Evolutionary conservation across 2,113 vertebrate species (phyloP).

Genomic region (Hemichromis elongatus): DNA sequence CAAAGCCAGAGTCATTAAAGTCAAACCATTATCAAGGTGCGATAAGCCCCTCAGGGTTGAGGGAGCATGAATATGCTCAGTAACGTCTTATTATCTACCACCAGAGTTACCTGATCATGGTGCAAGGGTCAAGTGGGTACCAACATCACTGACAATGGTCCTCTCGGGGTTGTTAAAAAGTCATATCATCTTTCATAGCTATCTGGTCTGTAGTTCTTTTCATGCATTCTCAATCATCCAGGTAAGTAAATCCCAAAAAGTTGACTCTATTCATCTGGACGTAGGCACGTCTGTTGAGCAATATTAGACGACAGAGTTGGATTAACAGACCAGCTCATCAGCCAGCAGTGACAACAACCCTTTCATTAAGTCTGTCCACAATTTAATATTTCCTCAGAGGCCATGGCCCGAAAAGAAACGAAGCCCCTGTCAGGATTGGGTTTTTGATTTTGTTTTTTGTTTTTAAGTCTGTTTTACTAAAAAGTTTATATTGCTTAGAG

Average conservation of each 20-base stretch:
- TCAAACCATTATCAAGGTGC: not conserved
- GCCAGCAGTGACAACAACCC: not conserved
- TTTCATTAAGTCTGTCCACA: not conserved
- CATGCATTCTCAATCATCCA: not conserved
- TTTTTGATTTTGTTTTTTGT: not conserved
- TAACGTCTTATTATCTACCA: not conserved
- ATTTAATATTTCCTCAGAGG: not conserved
- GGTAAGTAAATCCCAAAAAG: not conserved
- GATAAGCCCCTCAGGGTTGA: not conserved
- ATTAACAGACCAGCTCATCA: not conserved
- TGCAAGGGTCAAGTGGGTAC: not conserved
- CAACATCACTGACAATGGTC: slow-evolving; percentile 4
- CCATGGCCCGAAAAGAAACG: not conserved
- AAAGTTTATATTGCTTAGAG: not conserved
- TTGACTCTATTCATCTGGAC: not conserved
- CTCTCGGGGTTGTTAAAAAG: slow-evolving; percentile 28
- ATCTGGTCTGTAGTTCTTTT: not conserved
- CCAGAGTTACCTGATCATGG: not conserved
- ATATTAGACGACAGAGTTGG: not conserved
- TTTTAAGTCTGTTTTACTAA: not conserved
- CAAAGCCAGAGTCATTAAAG: not conserved
- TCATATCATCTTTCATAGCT: slow-evolving; percentile 21
- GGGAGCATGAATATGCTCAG: not conserved
- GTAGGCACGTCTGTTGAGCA: not conserved
- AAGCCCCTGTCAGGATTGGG: not conserved